Percentiles rank a stretch among this genome's conserved stretches.
Conservation (phyloP, 2,888 invertebrate genomes). For the Chymomyza procnemis region DNA sequence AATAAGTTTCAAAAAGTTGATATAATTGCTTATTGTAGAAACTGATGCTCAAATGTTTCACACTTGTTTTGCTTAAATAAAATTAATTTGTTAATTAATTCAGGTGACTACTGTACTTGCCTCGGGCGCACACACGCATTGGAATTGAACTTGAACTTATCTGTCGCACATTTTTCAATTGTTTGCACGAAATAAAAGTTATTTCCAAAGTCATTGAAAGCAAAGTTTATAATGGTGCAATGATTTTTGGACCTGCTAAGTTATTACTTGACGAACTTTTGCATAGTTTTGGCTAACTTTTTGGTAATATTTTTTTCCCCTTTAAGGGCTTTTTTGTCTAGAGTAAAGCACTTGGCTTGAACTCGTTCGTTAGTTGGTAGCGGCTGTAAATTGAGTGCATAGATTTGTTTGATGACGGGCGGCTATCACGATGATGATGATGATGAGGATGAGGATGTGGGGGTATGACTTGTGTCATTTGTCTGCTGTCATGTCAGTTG, state of each 20-base stretch:
- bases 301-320: conserved; percentile 23
- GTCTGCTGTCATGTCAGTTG: conserved; percentile 74
- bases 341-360: conserved; percentile 2
- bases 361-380: conserved; percentile 7
- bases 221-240: conserved; percentile 33
- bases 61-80: no score
- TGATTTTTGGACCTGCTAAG: conserved; percentile 39
- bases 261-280: conserved; percentile 53
- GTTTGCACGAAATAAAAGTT: conserved; percentile 35
- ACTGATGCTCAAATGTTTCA: background rate
- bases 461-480: conserved; percentile 63
- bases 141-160: conserved; percentile 67
- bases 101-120: background rate
- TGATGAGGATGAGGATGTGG: background rate
- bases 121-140: background rate
- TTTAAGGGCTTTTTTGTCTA: no score
- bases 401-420: conserved; percentile 15
- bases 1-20: no score
- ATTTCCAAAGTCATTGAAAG: conserved; percentile 52
- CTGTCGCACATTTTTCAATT: conserved; percentile 45
- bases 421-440: background rate
- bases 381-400: conserved; percentile 59
- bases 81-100: background rate
- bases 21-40: no score
- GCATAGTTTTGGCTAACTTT: conserved; percentile 33